Base-by-base conservation (phyloP, 2,888 invertebrate genomes). In the Neoscelio sp. region DNA sequence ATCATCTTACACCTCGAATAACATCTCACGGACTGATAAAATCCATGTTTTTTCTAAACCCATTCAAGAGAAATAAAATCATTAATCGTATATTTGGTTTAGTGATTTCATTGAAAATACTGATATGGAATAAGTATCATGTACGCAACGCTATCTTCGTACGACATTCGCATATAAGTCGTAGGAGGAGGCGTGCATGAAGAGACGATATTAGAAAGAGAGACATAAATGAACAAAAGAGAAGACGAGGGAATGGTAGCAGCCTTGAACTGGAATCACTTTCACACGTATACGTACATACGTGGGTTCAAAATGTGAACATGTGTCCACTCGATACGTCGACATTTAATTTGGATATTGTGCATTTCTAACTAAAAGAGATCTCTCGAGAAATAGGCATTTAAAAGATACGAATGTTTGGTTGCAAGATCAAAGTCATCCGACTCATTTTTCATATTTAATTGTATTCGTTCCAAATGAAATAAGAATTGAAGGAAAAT, bases 251-350 rank as follows among this genome's bases (percentile, higher is more conserved):
- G 65, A 74, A 74, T 58, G 74, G 65, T 58, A 74, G 35, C 65
- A 74, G 65, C 74, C 74, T 74, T 74, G 74, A 74, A 74, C 74
- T 74, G 74, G 50, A 74, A 65, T 74, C 52, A 44, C 65, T 65
- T 65, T 74, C 52, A 48, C 65, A 56, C 50, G 58, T 33, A 74
- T 10, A 33, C 40, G 42, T 52, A 38, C 23, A 74, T 38, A 54
- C n/a, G n/a, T n/a, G n/a, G n/a, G n/a, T n/a, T 42, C n/a, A 20
- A 8, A 8, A 30, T 3, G 2, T 17, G 7, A 58, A 28, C 38
- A 46, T 48, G 38, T 54, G 71, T 73, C 71, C 71, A 62, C 20
- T 38, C 35, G 44, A 54, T 73, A 15, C 6, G 20, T 17, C 70
- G 40, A 48, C 42, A 52, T 58, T 70, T 70, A 70, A 70, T 70